Evolutionary conservation across 2,888 invertebrate genomes (phyloP), one percentile per base, ranked within the genome.

Genomic region (Drosophila acutilabella): DNA sequence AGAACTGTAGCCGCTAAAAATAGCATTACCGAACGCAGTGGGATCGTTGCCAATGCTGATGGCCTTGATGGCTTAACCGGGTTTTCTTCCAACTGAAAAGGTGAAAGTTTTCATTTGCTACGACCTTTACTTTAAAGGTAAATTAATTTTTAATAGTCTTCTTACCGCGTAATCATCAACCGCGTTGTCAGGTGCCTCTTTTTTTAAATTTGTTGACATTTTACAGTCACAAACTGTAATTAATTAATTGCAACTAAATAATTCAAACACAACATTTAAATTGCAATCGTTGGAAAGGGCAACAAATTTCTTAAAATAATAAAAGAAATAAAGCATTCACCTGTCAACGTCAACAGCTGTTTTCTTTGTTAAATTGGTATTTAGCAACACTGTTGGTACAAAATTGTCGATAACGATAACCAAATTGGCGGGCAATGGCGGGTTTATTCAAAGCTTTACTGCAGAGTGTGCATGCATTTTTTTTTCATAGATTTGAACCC

Each of bases 1-100:
- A 67, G 33, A 4, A 90, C 70, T 2, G 87, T 81, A 5, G 87
- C 83, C 0, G 78, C 73, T 50, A 90, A 52, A 30, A 89, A 88
- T 0, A 87, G 36, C 51, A 89, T 58, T 11, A 89, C 73, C 2
- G 88, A 73, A 8, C 78, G 67, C 13, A 89, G n/a, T n/a, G 81
- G 78, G 33, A 88, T 65, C 8, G 58, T 57, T 7, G 53, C 33
- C 8, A 42, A 13, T 16, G 26, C 16, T 36, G 54, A 44, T 36
- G 54, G 48, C 53, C 36, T 16, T n/a, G 62, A 41, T 13, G 16
- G 30, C 48, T 62, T 57, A 0, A n/a, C 44, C 8, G 30, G 30
- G 50, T 42, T 57, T 10, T 53, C 52, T 40, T 71, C 5, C 8
- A 70, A n/a, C 86, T 79, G 41, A 59, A 82, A 71, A 71, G 67